Evolutionary conservation across 2,888 invertebrate genomes (phyloP), one percentile per base, ranked within the genome.

Genomic region (Lasioglossum marginatum): DNA sequence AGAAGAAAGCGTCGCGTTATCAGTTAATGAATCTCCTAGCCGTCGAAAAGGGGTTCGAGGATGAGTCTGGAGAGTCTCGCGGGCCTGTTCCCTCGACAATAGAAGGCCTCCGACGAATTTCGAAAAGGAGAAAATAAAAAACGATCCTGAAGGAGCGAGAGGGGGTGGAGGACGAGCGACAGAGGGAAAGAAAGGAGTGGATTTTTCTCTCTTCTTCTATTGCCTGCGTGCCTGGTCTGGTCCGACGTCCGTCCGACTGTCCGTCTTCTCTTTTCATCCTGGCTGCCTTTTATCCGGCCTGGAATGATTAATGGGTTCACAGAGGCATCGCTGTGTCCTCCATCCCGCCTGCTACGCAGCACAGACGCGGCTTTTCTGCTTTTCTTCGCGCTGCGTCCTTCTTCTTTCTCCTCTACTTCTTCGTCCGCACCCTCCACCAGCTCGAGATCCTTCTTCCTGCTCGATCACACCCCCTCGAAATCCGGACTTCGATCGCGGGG

Each of bases 281-380:
- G 92, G 84, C 90, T 92, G 92, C 93, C 93, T 95, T 94, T 91
- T 94, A 93, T 93, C 93, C 92, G 87, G 88, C 89, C 87, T 79
- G 37, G 89, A 91, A 95, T 94, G 95, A 95, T 95, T 95, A 95
- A 95, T 95, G 94, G 92, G 93, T 93, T 92, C 94, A 91, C 91
- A 85, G 86, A 90, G 91, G 90, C 90, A 87, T 85, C 89, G 88
- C 76, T 70, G 75, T 57, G 52, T 52, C 80, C 79, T 77, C 75
- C 63, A 60, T 57, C 80, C 76, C 81, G n/a, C 72, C 83, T 60
- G 43, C 79, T 78, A 79, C 85, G 76, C 66, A 85, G 23, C 72
- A 48, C 82, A 70, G 88, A 85, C 83, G 85, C 88, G 79, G 87
- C 91, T 93, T 93, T 93, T 93, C 92, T 91, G 91, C 89, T 92